Evolutionary conservation across 1,140 invertebrate genomes (phyloP), one percentile per base, ranked within the genome.

Genomic region (Araneus ventricosus): DNA sequence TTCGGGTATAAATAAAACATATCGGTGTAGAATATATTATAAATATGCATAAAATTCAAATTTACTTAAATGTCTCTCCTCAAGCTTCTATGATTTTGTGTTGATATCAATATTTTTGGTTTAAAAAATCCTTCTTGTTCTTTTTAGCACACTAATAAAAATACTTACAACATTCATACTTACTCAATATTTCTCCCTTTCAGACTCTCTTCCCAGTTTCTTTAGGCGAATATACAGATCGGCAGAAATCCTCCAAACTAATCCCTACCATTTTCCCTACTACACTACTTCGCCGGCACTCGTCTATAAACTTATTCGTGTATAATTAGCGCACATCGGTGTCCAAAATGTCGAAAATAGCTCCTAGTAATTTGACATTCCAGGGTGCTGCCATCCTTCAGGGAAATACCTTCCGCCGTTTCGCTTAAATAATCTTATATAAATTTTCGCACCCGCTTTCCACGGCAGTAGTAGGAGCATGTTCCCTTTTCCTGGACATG

Each of bases 371-470:
- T 75, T 75, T 22, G 70, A 75, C 30, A 30, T 34, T 2, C 30
- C 30, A 34, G 30, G 10, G 30, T 20, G 70, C 27, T 75, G 30
- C 30, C 30, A 20, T 75, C 34, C 70, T 37, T 34, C 30, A 30
- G 4, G 17, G 39, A 27, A 84, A 52, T 52, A 10, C 27, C 39
- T 84, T 52, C 39, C 39, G 27, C 24, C 10, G 80, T 84, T 84
- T 41, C 80, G 80, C 80, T 20, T 52, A 84, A 84, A 84, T 84
- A 45, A 84, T 52, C 45, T 52, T 52, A 84, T 52, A 84, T 52
- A 45, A 52, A 52, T 41, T 75, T 75, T 75, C 70, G 14, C 70
- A 34, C 70, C 70, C 30, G 5, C 70, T 34, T 34, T 34, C 4
- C 10, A 6, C 20, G 4, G 30, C 70, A n/a, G n/a, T n/a, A 30